These are phyloP conservation scores for Erynnis tages DNA, from an alignment of 2,888 invertebrate species.

Conservation along the genomic window DNA sequence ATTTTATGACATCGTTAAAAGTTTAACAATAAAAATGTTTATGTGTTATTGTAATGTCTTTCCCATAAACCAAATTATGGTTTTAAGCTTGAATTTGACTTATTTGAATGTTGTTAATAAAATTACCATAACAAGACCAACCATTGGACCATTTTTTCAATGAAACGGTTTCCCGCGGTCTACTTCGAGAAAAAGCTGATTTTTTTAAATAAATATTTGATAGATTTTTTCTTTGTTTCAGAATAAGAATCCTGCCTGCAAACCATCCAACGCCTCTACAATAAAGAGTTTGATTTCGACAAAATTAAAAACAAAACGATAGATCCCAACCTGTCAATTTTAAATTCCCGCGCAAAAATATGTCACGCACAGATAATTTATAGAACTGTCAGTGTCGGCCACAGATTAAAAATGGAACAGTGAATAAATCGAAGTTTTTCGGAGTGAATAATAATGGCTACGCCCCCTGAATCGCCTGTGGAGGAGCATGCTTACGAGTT, in stretches of 20 bases:
- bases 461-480: slow-evolving; percentile 92
- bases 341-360: slow-evolving; percentile 23
- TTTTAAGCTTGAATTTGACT: not conserved
- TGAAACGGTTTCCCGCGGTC: too few relatives aligned
- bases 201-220: too few relatives aligned
- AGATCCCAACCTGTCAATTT: slow-evolving; percentile 12
- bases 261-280: slow-evolving; percentile 40
- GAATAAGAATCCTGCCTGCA: slow-evolving; percentile 47
- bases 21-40: slow-evolving; percentile 9
- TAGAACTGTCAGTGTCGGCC: slow-evolving; percentile 12
- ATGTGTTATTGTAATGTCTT: slow-evolving; percentile 1
- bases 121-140: too few relatives aligned
- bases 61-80: not conserved
- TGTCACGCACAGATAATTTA: slow-evolving; percentile 14
- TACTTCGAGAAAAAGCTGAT: too few relatives aligned
- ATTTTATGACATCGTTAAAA: slow-evolving; percentile 9
- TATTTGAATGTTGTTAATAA: too few relatives aligned
- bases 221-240: slow-evolving; percentile 45
- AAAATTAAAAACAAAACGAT: not conserved
- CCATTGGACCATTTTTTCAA: too few relatives aligned
- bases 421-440: slow-evolving; percentile 30
- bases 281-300: not conserved
- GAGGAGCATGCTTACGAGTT: slow-evolving; percentile 93
- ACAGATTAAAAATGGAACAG: slow-evolving; percentile 32
- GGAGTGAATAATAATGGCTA: slow-evolving; percentile 83